Conservation (phyloP, 2,113 vertebrate species). For the Microtus pennsylvanicus region DNA sequence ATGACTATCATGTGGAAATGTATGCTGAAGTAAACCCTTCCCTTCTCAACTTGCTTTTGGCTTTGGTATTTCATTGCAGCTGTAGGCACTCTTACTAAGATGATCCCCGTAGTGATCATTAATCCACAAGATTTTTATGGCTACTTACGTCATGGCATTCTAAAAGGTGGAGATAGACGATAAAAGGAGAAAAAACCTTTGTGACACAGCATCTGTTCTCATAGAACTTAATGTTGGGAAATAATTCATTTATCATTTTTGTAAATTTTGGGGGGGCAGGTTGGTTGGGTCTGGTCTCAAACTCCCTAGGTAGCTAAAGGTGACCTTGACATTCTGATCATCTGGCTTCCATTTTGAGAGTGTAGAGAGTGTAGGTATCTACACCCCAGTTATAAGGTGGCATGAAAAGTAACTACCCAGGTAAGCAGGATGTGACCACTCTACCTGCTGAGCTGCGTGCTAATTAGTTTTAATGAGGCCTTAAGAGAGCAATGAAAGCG, state of each 20-base stretch:
- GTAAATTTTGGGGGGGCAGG: neutral
- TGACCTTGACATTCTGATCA: neutral
- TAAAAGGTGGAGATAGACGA: neutral
- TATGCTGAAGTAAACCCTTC: neutral
- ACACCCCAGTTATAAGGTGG: neutral
- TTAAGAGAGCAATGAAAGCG: neutral
- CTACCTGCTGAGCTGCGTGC: no score
- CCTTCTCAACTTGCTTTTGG: neutral
- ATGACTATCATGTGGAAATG: neutral
- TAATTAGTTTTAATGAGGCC: neutral
- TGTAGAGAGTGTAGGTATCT: neutral
- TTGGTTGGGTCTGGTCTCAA: neutral
- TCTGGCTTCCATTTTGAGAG: no score
- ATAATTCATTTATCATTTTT: neutral
- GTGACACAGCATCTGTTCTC: neutral
- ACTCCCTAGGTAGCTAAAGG: neutral
- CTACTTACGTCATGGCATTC: neutral
- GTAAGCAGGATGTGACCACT: neutral
- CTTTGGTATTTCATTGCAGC: neutral
- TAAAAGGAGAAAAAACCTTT: neutral
- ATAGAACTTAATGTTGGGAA: neutral
- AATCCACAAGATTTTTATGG: neutral
- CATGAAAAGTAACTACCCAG: neutral
- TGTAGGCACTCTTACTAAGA: neutral
- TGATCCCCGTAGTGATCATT: neutral